Base-by-base conservation (phyloP, 2,113 vertebrate genomes). In the Chionis minor region DNA sequence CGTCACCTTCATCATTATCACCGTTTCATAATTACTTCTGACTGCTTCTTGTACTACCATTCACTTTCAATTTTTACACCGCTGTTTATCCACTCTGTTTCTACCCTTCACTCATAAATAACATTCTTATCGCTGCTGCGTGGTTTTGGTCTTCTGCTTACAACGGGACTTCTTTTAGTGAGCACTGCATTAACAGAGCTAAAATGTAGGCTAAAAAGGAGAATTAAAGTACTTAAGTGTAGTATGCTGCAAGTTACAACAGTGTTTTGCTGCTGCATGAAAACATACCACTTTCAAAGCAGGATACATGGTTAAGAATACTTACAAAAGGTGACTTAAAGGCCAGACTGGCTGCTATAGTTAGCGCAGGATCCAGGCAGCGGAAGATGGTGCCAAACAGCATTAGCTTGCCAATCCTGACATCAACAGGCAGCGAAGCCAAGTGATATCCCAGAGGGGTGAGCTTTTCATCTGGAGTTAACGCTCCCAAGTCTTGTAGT, bases 321-420 rank as follows among this genome's bases (percentile, higher is more conserved):
- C 99, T 99, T 97, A 99, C 99, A 86, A 99, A 99, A 73, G 99
- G 99, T 4, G 99, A 99, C 96, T 99, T 99, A 89, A 99, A 99
- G 92, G 99, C 99, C 96, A 99, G 98, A 81, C 99, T 99, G 96
- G 99, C 99, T 49, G 99, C 99, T 67, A 99, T 99, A 81, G 99
- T 99, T 73, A 99, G 98, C 0, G 99, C 99, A 24, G 99, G 99
- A 94, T 99, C 99, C 67, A 99, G 98, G 96, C 99, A 99, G 94
- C 99, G 99, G 97, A 99, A 99, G 63, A 99, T 99, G 86, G 99
- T 99, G 13, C 99, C 99, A 40, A 99, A 99, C 15, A 99, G 98
- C 99, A 99, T 99, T 47, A 99, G 98, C 49, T 99, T 99, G 40
- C 99, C 99, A 21, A 99, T 99, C 92, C 99, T 98, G 88, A 99